Evolutionary conservation across 2,797 vertebrate genomes (phyloP).

Genomic region (Eutrigla gurnardus): DNA sequence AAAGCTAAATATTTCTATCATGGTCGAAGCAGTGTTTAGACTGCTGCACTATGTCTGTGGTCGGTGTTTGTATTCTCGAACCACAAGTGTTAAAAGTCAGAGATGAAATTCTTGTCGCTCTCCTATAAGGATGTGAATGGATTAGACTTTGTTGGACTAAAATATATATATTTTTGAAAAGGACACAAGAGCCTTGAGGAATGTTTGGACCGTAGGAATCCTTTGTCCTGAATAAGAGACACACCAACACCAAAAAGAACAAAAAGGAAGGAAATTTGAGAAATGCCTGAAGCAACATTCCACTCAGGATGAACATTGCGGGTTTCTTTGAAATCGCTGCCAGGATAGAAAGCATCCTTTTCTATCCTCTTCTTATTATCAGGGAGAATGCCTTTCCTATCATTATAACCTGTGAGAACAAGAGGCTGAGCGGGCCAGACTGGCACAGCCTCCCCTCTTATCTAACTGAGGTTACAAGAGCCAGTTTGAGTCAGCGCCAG

Average conservation of each 20-base stretch:
- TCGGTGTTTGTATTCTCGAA: constrained; percentile 46
- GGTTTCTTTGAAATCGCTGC: constrained; percentile 65
- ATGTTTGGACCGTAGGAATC: constrained; percentile 53
- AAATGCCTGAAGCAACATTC: constrained; percentile 64
- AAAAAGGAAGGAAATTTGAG: constrained; percentile 54
- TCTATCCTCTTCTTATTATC: constrained; percentile 70
- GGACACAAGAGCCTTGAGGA: constrained; percentile 41
- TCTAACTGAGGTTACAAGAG: constrained; percentile 64
- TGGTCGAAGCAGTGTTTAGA: constrained; percentile 61
- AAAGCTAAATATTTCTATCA: constrained; percentile 67
- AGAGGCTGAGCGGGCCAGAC: constrained; percentile 45
- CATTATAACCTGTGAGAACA: constrained; percentile 72
- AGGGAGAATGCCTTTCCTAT: constrained; percentile 51
- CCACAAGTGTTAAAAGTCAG: constrained; percentile 35
- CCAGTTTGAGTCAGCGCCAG: constrained; percentile 44
- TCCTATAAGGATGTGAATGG: constrained; percentile 41
- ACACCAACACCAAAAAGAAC: constrained; percentile 27
- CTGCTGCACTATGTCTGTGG: constrained; percentile 52
- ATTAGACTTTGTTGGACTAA: constrained; percentile 54
- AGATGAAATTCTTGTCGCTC: constrained; percentile 52
- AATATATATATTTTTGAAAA: constrained; percentile 26
- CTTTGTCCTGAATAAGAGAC: constrained; percentile 60
- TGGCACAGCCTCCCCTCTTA: constrained; percentile 57
- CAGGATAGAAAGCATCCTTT: constrained; percentile 67
- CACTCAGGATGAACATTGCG: constrained; percentile 55